These are phyloP conservation scores for Schizopygopsis malacanthus DNA, from an alignment of 2,797 vertebrate genomes.

Conservation along the genomic window DNA sequence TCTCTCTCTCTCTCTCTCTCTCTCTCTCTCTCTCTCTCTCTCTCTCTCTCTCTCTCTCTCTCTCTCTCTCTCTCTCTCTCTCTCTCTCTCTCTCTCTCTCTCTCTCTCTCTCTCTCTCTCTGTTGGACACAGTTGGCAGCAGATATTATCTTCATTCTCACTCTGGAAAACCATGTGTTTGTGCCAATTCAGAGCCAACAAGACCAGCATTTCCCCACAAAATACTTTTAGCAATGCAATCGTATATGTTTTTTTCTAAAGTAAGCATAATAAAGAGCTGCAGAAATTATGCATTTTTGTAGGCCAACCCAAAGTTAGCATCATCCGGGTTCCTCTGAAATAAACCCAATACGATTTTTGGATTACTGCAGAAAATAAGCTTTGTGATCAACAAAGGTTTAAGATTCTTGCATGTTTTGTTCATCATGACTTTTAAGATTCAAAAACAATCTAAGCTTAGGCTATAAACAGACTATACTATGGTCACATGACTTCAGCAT, in stretches of 20 bases:
- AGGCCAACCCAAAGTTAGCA: background rate
- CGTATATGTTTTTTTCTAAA: background rate
- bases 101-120: background rate
- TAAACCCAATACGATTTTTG: background rate
- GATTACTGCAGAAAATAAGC: background rate
- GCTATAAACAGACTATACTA: background rate
- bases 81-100: background rate
- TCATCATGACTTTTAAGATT: background rate
- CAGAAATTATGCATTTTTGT: background rate
- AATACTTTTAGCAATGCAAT: background rate
- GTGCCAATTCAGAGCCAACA: background rate
- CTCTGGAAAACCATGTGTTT: background rate
- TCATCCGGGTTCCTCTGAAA: background rate
- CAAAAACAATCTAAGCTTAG: background rate
- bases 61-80: background rate
- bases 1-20: background rate
- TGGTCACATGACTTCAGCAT: background rate
- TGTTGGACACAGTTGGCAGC: background rate
- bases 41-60: background rate
- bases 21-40: background rate
- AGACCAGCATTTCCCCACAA: background rate
- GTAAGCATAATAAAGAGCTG: background rate
- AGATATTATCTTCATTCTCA: conserved; percentile 3
- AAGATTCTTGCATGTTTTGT: background rate
- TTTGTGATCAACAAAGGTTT: background rate